phyloP scores from a whole-genome alignment of 2,888 invertebrate species.

The Embidobia sp. region DNA sequence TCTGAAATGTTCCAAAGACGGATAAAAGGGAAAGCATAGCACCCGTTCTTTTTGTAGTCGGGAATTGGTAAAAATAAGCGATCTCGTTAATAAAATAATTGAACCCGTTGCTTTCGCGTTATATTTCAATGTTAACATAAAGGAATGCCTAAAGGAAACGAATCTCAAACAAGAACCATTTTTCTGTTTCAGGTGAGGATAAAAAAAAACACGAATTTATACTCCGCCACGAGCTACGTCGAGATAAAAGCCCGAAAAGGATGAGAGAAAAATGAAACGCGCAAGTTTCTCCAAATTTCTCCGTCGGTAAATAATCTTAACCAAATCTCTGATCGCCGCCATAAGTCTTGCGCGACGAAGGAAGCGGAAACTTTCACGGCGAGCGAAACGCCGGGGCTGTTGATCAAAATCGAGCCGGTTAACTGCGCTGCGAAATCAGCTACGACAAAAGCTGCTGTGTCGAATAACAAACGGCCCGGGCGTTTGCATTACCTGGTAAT shows the following conservation, averaged over 20 bases:
- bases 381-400: not conserved
- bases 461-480: conserved; percentile 5
- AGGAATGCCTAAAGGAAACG: no score
- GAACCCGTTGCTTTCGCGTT: no score
- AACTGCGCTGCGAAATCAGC: not conserved
- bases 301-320: conserved; percentile 9
- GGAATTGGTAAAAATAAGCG: no score
- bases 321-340: conserved; percentile 10
- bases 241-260: not conserved
- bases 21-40: no score
- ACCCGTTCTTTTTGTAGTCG: no score
- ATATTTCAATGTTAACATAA: no score
- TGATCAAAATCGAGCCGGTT: conserved; percentile 13
- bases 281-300: conserved; percentile 9
- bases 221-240: not conserved
- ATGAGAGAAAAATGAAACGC: conserved; percentile 6
- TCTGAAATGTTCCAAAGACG: no score
- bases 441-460: not conserved
- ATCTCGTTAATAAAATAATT: no score
- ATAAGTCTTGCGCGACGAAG: conserved; percentile 1
- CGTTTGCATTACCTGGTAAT: conserved; percentile 20
- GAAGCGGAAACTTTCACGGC: conserved; percentile 12
- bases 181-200: conserved; percentile 11
- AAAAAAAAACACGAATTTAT: not conserved
- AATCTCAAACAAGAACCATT: not conserved